Evolutionary conservation across 2,888 invertebrate genomes (phyloP), one percentile per base, ranked within the genome.

Genomic region (Pseudolycoriella hygida): DNA sequence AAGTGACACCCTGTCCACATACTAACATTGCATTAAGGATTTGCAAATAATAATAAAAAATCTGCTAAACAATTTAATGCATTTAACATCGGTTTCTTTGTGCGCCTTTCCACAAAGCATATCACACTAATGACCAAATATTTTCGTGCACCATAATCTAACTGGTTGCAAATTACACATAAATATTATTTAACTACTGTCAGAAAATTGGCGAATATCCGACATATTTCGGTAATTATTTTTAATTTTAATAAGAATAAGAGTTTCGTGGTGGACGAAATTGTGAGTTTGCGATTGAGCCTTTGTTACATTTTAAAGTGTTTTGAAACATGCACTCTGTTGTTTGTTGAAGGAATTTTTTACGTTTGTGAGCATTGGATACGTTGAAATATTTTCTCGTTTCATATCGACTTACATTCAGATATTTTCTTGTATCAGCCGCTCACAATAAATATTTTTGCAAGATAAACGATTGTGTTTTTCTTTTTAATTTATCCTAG

Each of bases 41-140:
- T 14, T 37, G 37, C 15, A 38, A 38, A n/a, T 38, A 17, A 8
- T 3, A 19, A 17, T 11, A 10, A 40, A 18, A 40, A 17, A 40
- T 12, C 17, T 18, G 40, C 18, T 17, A 17, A 40, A 40, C 17
- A 40, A 40, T 40, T 40, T 40, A 40, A 40, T 40, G 40, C 18
- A 40, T 40, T 40, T 17, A 11, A 18, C 17, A 40, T 40, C 40
- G 40, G 40, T 40, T 40, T 40, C 40, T 40, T 40, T 40, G 40
- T 40, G 40, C 40, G 40, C 40, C 19, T 12, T 10, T 18, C 18
- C 18, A 40, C 40, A 40, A 40, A 40, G 40, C 40, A 40, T 40
- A 40, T 40, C 40, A 40, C 40, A 40, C 40, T 40, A 40, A 40
- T 40, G 40, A 40, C 40, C 40, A 40, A 40, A 40, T 40, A 40